Percentiles rank a stretch among this genome's conserved stretches.
Evolutionary conservation across 2,113 vertebrate species (phyloP).

Genomic region (Prolemur simus): DNA sequence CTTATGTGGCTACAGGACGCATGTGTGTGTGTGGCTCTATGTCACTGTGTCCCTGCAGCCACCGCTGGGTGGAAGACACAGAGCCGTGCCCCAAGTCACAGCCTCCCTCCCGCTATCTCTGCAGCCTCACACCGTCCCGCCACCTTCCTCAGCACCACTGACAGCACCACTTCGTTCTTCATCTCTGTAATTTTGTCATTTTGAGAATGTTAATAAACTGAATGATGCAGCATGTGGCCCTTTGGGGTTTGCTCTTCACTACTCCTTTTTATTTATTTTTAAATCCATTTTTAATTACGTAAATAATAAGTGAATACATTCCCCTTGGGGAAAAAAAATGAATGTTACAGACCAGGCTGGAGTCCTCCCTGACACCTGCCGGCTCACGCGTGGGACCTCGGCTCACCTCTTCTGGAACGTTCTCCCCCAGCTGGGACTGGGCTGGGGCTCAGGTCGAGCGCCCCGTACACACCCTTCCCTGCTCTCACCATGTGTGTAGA

Average conservation of each 20-base stretch:
- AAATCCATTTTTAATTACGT: not conserved
- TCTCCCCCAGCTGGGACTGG: too few relatives aligned
- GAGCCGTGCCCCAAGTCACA: not conserved
- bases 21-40: too few relatives aligned
- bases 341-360: too few relatives aligned
- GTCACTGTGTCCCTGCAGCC: not conserved
- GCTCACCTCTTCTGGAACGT: not conserved
- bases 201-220: not conserved
- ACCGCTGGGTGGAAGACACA: not conserved
- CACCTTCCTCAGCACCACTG: accelerated
- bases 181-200: not conserved
- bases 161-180: too few relatives aligned
- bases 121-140: not conserved
- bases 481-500: accelerated
- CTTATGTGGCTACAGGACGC: accelerated
- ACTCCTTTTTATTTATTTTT: not conserved
- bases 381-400: not conserved
- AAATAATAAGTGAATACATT: not conserved
- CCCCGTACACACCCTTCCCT: accelerated
- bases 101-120: too few relatives aligned
- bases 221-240: not conserved
- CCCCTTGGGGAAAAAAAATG: not conserved
- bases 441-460: accelerated
- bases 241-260: not conserved
- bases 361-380: too few relatives aligned